Percentiles rank a stretch among this genome's conserved stretches.
Evolutionary conservation across 2,113 vertebrate genomes (phyloP).

Genomic region (Brachypteracias leptosomus): DNA sequence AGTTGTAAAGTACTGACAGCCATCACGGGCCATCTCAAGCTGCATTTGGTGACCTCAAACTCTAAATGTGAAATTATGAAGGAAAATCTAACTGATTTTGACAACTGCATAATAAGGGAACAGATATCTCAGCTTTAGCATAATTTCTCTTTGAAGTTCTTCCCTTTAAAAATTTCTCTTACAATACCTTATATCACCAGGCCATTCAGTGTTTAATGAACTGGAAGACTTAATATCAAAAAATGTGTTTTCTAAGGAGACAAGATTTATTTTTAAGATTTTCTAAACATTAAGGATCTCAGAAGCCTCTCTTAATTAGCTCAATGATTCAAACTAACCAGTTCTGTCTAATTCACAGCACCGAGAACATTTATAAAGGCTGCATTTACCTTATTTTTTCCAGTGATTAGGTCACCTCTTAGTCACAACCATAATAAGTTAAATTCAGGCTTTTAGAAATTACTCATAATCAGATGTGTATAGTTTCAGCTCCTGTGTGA

Average conservation of each 20-base stretch:
- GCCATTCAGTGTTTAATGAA: not conserved
- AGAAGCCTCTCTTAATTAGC: not conserved
- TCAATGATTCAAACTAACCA: not conserved
- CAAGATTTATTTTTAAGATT: not conserved
- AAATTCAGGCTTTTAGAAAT: not conserved
- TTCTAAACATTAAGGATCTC: not conserved
- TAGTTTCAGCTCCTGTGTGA: not conserved
- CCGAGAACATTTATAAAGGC: not conserved
- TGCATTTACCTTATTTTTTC: not conserved
- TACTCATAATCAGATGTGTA: not conserved
- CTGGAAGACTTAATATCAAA: not conserved
- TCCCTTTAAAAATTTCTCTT: not conserved
- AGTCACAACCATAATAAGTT: not conserved
- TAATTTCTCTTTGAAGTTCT: slow-evolving; percentile 39
- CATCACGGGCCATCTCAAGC: not conserved
- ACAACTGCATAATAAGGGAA: slow-evolving; percentile 27
- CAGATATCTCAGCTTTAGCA: slow-evolving; percentile 22
- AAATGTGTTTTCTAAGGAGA: not conserved
- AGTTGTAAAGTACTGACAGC: not conserved
- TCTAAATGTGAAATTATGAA: slow-evolving; percentile 12
- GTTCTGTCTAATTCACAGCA: not conserved
- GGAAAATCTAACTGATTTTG: slow-evolving; percentile 40
- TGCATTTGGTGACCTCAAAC: not conserved
- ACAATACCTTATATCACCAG: not conserved
- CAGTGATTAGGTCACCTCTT: not conserved